Evolutionary conservation across 2,797 vertebrate genomes (phyloP), one percentile per base, ranked within the genome.

Genomic region (Scarus forsteni): DNA sequence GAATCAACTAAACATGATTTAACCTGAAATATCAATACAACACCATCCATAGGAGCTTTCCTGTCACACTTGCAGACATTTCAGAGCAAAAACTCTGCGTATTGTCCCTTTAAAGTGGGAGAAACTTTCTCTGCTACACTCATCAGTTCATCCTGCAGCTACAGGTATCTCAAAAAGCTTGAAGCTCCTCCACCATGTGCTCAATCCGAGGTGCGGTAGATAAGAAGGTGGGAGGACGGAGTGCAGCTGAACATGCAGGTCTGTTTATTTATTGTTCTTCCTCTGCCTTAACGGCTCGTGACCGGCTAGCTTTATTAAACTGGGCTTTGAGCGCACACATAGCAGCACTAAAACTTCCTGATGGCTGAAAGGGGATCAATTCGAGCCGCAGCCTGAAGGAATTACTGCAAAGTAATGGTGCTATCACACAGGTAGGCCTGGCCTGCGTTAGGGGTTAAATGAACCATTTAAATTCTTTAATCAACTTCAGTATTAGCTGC

Each of bases 251-350:
- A 83, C 74, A 73, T 77, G 77, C 62, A 55, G 74, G 79, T 75
- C 79, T 92, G 89, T 93, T 93, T 95, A 93, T 95, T 94, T 94
- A 94, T 93, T 92, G 92, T 92, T 89, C 92, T 90, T 43, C 83
- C 74, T 73, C 76, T 66, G 82, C 80, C 90, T 93, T 94, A 94
- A 93, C 80, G 73, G 89, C 91, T 94, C 80, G 79, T 92, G 93
- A 94, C 92, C 83, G 77, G 84, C 87, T 83, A 87, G 91, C 92
- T 94, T 95, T 95, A 95, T 95, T 95, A 95, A 95, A 94, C 94
- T 94, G 94, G 93, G 94, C 92, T 94, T 94, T 94, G 92, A 93
- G 88, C 90, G 83, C 85, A 90, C 94, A 87, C 94, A 92, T 55
- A 91, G 92, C 94, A 85, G 91, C 92, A 92, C 90, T 95, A 95